Evolutionary conservation across 2,113 vertebrate genomes (phyloP).

Genomic region (Zootoca vivipara): DNA sequence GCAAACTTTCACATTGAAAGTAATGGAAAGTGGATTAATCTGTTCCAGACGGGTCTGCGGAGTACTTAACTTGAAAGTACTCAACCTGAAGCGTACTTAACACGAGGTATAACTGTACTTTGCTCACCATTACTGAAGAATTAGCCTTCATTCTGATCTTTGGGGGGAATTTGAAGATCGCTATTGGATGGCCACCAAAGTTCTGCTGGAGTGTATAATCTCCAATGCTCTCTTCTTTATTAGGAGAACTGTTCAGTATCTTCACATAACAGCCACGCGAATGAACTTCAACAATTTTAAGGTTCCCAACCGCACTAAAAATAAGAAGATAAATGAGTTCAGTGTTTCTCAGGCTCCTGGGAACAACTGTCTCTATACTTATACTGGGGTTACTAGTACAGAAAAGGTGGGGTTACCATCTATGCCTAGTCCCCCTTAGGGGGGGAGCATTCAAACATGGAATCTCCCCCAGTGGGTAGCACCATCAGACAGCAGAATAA

Average conservation of each 20-base stretch:
- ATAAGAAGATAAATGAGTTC: conserved; percentile 9
- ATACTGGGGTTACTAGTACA: not conserved
- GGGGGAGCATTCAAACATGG: not conserved
- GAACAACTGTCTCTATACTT: not conserved
- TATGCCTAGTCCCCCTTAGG: not conserved
- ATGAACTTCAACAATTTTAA: conserved; percentile 67
- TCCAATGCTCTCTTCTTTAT: conserved; percentile 66
- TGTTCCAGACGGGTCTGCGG: no score
- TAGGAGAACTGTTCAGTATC: conserved; percentile 56
- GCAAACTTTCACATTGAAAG: no score
- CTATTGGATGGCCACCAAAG: conserved; percentile 38
- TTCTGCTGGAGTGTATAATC: conserved; percentile 68
- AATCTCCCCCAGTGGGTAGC: no score
- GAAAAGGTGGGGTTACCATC: not conserved
- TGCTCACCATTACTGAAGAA: conserved; percentile 61
- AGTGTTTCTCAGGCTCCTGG: no score
- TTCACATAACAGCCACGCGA: conserved; percentile 57
- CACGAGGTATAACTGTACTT: no score
- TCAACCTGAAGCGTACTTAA: no score
- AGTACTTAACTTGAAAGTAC: no score
- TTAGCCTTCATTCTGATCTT: conserved; percentile 50
- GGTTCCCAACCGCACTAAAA: conserved; percentile 62
- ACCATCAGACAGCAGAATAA: not conserved
- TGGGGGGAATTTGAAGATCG: conserved; percentile 54
- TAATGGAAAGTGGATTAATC: no score